A percentile compares a stretch with the other conserved stretches of the same genome.
Evolutionary conservation across 2,888 invertebrate genomes (phyloP).

Genomic region (Nowickia ferox): DNA sequence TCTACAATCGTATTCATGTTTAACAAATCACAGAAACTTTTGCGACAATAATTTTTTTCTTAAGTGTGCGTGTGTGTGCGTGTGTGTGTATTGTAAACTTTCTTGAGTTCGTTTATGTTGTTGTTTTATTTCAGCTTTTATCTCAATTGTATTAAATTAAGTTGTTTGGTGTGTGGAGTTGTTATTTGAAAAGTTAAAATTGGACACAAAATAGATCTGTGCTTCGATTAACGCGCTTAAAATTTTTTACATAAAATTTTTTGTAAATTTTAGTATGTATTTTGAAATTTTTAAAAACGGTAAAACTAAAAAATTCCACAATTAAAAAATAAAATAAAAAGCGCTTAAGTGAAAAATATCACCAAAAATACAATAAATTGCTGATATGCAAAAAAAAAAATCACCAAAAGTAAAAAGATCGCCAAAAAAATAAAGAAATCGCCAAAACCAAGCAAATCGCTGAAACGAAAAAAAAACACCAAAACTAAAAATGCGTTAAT

Average conservation of each 20-base stretch:
- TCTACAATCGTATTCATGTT: constrained; percentile 53
- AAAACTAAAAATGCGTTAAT: too few relatives aligned
- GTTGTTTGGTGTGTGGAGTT: constrained; percentile 41
- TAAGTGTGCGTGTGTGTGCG: background rate
- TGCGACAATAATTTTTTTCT: constrained; percentile 23
- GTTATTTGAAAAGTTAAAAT: constrained; percentile 14
- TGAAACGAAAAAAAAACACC: too few relatives aligned
- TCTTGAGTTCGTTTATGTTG: background rate
- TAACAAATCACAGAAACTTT: constrained; percentile 48
- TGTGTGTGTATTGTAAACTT: background rate
- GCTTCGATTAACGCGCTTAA: background rate
- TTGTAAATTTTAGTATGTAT: background rate
- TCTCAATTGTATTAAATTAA: constrained; percentile 52
- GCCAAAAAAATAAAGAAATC: too few relatives aligned
- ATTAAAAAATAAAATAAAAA: too few relatives aligned
- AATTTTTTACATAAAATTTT: background rate
- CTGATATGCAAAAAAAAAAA: too few relatives aligned
- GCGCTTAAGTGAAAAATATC: too few relatives aligned
- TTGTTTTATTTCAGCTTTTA: constrained; percentile 31
- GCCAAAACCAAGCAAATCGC: too few relatives aligned
- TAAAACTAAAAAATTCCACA: too few relatives aligned
- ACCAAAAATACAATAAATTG: too few relatives aligned
- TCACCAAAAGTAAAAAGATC: too few relatives aligned
- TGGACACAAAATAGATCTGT: background rate
- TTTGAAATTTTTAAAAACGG: too few relatives aligned